These are phyloP conservation scores for Caradrina clavipalpis DNA, from an alignment of 2,888 invertebrate genomes.

Conservation along the genomic window DNA sequence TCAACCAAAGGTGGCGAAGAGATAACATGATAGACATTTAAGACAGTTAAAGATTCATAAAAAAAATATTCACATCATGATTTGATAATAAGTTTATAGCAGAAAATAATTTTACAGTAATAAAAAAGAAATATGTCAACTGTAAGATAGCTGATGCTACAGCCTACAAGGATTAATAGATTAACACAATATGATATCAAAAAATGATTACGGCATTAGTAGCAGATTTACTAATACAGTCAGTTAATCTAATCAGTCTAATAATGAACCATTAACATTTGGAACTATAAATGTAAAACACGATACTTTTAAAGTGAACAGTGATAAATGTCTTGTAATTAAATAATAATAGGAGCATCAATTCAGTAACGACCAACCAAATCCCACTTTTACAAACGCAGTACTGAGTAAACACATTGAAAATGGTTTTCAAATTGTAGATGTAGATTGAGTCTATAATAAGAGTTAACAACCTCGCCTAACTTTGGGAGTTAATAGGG, in stretches of 20 bases:
- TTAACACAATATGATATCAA: background rate
- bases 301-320: background rate
- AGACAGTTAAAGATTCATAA: no score
- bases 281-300: slow-evolving; percentile 25
- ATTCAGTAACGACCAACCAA: slow-evolving; percentile 14
- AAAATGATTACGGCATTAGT: slow-evolving; percentile 2
- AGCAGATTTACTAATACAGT: slow-evolving; percentile 5
- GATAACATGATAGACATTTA: no score
- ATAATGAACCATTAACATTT: slow-evolving; percentile 22
- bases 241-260: slow-evolving; percentile 6
- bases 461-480: slow-evolving; percentile 44
- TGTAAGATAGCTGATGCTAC: background rate
- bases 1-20: no score
- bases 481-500: slow-evolving; percentile 51
- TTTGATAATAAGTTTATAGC: background rate
- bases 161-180: background rate
- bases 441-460: slow-evolving; percentile 32
- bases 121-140: background rate
- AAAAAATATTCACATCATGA: no score
- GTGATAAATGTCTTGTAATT: slow-evolving; percentile 8
- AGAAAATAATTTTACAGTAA: background rate
- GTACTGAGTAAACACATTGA: slow-evolving; percentile 24
- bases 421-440: slow-evolving; percentile 31
- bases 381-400: slow-evolving; percentile 21
- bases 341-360: slow-evolving; percentile 21